Evolutionary conservation across 2,113 vertebrate genomes (phyloP), one percentile per base, ranked within the genome.

Genomic region (Mionectes macconnelli): DNA sequence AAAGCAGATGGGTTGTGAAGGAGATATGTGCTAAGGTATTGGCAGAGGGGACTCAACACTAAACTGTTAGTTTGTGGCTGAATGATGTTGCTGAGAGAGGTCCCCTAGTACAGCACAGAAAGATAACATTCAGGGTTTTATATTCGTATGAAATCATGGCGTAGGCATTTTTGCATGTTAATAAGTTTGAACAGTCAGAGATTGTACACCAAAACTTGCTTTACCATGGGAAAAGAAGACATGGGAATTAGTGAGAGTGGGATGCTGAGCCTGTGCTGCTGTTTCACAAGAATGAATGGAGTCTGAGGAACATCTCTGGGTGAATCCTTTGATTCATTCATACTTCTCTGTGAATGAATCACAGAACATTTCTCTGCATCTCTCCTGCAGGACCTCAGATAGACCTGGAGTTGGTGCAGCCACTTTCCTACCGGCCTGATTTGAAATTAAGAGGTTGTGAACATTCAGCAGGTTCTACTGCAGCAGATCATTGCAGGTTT

Each of bases 1-100:
- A 70, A 78, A 93, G 90, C 95, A 96, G 93, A 93, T 94, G 93
- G 92, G 55, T 40, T 94, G 79, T 74, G 78, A 84, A 81, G 76
- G 83, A 56, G 60, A 33, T 87, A 4, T 55, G 40, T 83, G 88
- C 59, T 74, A 31, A 93, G 88, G 60, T 70, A 82, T 56, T 93
- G 85, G 93, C 90, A 84, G 87, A 68, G 74, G 44, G 14, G 45
- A 56, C 74, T 42, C 95, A 45, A n/a, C 69, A 24, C 68, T 28
- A 31, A 56, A 76, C 83, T 91, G 63, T 81, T 44, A 35, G 75
- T 24, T 45, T 80, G 84, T 79, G 83, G 81, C 74, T 95, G 87
- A 74, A 49, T 59, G 59, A 40, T 94, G 23, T 14, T 83, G 31
- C 33, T 63, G 57, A 73, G 69, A 66, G 70, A 80, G 39, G 66